Percentiles rank a stretch among this genome's conserved stretches.
Conservation (phyloP, 2,888 invertebrate genomes). For the Ornithoptera priamus region DNA sequence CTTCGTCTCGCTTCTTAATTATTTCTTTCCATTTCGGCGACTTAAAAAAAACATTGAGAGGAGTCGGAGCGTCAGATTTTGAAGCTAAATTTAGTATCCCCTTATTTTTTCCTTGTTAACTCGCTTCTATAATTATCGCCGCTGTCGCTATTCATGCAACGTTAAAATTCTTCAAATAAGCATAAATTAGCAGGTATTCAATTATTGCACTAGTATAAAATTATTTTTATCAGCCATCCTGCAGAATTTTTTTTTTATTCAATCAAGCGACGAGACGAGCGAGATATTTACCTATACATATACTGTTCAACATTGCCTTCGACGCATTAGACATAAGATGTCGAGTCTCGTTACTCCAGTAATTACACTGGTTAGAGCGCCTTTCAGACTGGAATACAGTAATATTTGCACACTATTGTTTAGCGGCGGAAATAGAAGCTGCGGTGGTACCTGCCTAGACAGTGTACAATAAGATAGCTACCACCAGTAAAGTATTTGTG, state of each 20-base stretch:
- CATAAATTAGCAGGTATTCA: conserved; percentile 17
- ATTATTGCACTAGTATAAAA: background rate
- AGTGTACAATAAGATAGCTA: no score
- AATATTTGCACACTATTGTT: no score
- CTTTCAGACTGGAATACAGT: no score
- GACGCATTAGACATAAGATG: no score
- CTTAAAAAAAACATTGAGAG: conserved; percentile 57
- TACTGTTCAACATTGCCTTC: no score
- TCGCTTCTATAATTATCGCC: conserved; percentile 57
- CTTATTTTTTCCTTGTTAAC: conserved; percentile 49
- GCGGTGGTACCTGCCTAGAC: no score
- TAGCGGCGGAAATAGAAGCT: no score
- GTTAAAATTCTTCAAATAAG: conserved; percentile 31
- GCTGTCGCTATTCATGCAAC: conserved; percentile 48
- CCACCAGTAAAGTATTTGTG: background rate
- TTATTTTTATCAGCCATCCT: background rate
- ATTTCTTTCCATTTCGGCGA: conserved; percentile 67
- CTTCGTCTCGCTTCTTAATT: conserved; percentile 71
- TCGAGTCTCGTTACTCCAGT: no score
- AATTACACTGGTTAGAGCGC: no score
- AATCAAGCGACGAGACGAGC: no score
- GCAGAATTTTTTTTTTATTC: no score
- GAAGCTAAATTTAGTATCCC: conserved; percentile 70
- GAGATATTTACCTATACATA: no score
- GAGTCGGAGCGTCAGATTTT: conserved; percentile 70